A percentile compares a stretch with the other conserved stretches of the same genome.
phyloP scores from a whole-genome alignment of 2,797 vertebrate species.

The Cottoperca gobio region DNA sequence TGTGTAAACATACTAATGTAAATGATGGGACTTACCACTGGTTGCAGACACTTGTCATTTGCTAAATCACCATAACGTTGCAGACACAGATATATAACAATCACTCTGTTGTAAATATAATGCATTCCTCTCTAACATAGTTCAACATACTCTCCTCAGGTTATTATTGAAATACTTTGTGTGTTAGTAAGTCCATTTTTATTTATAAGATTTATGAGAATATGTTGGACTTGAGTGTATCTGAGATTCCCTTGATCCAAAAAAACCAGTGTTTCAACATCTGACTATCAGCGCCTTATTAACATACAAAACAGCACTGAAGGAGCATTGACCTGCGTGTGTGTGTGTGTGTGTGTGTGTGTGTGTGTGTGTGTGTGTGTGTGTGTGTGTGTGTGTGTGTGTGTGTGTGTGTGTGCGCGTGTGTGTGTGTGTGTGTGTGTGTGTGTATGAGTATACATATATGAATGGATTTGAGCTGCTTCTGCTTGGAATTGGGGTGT shows the following conservation, averaged over 20 bases:
- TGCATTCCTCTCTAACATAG: slow-evolving; percentile 78
- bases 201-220: slow-evolving; percentile 85
- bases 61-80: slow-evolving; percentile 60
- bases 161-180: slow-evolving; percentile 81
- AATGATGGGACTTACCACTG: slow-evolving; percentile 80
- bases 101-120: slow-evolving; percentile 86
- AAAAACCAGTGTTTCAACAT: slow-evolving; percentile 50
- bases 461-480: slow-evolving; percentile 40
- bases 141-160: slow-evolving; percentile 84
- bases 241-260: slow-evolving; percentile 58
- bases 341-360: slow-evolving; percentile 7
- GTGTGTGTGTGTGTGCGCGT: slow-evolving; percentile 24
- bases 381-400: slow-evolving; percentile 5
- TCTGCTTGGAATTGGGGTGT: slow-evolving; percentile 28
- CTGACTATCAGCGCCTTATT: slow-evolving; percentile 53
- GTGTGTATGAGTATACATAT: slow-evolving; percentile 43
- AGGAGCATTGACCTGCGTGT: slow-evolving; percentile 45
- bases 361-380: slow-evolving; percentile 22
- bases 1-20: slow-evolving; percentile 80
- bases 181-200: slow-evolving; percentile 78
- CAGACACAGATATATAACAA: slow-evolving; percentile 58
- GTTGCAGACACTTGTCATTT: slow-evolving; percentile 66
- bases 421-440: background rate
- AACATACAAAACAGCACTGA: slow-evolving; percentile 74
- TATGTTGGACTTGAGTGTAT: slow-evolving; percentile 76